Evolutionary conservation across 2,888 invertebrate genomes (phyloP), one percentile per base, ranked within the genome.

Genomic region (Cephus nigrinus): DNA sequence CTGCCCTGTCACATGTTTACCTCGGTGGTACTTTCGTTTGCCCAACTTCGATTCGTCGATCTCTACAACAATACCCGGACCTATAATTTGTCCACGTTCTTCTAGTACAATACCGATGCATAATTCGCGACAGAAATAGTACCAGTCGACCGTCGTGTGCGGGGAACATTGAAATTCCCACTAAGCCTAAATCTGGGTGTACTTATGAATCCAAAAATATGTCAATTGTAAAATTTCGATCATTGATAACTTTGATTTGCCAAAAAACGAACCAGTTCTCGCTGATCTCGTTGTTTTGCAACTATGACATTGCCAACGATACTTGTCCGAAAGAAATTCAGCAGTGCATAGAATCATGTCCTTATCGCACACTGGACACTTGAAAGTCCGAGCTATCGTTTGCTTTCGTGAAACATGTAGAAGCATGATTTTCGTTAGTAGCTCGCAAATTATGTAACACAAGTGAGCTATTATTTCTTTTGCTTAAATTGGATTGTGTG

Each of bases 31-130:
- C 75, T 80, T 84, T 40, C 78, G 15, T 69, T 81, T 80, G 12
- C 80, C 81, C 30, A 84, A 81, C 68, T 77, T 82, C 1, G 78
- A 74, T 30, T 84, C 81, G 69, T 82, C 80, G 4, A 84, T 77
- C 75, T 84, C 83, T 31, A 83, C 79, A n/a, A 80, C 72, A 33
- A 75, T 78, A 9, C 79, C 83, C 3, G 69, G 76, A 3, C 12
- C 12, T 35, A 0, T 9, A 34, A 35, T 12, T 35, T 35, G 35
- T 1, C 9, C 34, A 34, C 34, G 11, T 34, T n/a, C n/a, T n/a
- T n/a, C n/a, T n/a, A n/a, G n/a, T n/a, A n/a, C n/a, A n/a, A n/a
- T n/a, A n/a, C n/a, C n/a, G n/a, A n/a, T n/a, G n/a, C n/a, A n/a
- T n/a, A n/a, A n/a, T n/a, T n/a, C n/a, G n/a, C n/a, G n/a, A n/a